phyloP scores from a whole-genome alignment of 2,888 invertebrate genomes.

The Nomada ruficornis region DNA sequence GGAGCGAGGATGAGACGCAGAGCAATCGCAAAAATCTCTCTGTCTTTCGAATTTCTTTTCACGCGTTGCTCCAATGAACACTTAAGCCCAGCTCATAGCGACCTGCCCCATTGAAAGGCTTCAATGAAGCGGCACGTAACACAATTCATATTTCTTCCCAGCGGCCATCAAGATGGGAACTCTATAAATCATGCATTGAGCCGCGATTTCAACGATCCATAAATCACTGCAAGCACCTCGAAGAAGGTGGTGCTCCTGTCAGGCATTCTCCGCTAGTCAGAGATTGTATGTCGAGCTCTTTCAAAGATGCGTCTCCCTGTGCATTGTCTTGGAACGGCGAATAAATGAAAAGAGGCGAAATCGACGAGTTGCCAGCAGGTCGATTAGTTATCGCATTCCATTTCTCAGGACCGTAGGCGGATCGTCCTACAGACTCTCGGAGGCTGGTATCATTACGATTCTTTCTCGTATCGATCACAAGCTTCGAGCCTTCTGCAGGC shows the following conservation, averaged over 20 bases:
- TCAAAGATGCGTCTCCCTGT: constrained; percentile 9
- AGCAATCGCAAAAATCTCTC: background rate
- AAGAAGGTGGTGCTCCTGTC: background rate
- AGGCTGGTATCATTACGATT: constrained; percentile 38
- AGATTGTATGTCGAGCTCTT: constrained; percentile 30
- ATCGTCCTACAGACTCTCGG: constrained; percentile 35
- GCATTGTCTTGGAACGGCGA: constrained; percentile 40
- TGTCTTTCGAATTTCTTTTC: background rate
- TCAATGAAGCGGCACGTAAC: background rate
- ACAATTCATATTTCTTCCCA: constrained; percentile 25
- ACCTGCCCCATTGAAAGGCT: background rate
- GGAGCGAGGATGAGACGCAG: background rate
- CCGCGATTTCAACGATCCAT: constrained; percentile 40
- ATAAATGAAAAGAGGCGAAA: constrained; percentile 34
- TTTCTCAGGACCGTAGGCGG: constrained; percentile 41
- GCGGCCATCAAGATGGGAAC: constrained; percentile 9
- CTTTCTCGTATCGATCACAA: constrained; percentile 32
- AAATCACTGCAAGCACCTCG: constrained; percentile 35
- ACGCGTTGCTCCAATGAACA: background rate
- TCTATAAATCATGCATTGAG: constrained; percentile 52
- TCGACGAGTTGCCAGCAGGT: constrained; percentile 22
- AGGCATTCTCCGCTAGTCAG: background rate
- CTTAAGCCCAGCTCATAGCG: background rate
- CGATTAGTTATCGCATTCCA: constrained; percentile 62
- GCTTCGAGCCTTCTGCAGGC: constrained; percentile 32